Evolutionary conservation across 1,140 invertebrate species (phyloP).

Genomic region (Oryctes rhinoceros): DNA sequence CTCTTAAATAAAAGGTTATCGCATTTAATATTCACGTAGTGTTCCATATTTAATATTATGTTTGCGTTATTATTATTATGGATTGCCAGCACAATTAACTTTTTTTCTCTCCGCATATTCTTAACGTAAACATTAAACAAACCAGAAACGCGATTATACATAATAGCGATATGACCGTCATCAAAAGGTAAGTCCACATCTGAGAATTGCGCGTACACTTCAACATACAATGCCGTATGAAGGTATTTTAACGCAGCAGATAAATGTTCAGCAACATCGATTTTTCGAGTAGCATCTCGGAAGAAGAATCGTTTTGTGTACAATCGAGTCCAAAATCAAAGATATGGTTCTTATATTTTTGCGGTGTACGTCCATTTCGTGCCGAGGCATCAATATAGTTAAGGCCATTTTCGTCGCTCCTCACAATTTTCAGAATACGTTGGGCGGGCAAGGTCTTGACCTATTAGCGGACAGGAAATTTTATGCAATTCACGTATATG

Average conservation of each 20-base stretch:
- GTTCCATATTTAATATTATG: slow-evolving; percentile 22
- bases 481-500: too few relatives aligned
- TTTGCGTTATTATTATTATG: slow-evolving; percentile 38
- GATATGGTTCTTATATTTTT: too few relatives aligned
- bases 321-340: too few relatives aligned
- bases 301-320: too few relatives aligned
- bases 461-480: too few relatives aligned
- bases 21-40: slow-evolving; percentile 36
- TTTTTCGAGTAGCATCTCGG: too few relatives aligned
- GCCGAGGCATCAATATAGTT: too few relatives aligned
- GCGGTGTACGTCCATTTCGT: too few relatives aligned
- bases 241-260: background rate
- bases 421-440: too few relatives aligned
- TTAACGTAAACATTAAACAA: background rate
- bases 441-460: too few relatives aligned
- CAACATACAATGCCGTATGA: background rate
- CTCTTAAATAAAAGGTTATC: slow-evolving; percentile 35
- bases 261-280: too few relatives aligned
- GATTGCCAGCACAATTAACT: slow-evolving; percentile 28
- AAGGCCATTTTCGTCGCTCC: too few relatives aligned
- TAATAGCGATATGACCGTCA: slow-evolving; percentile 22
- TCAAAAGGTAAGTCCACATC: slow-evolving; percentile 19
- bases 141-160: slow-evolving; percentile 30
- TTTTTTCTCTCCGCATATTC: slow-evolving; percentile 12
- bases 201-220: slow-evolving; percentile 5